Percentiles rank a stretch among this genome's conserved stretches.
Conservation (phyloP, 2,797 vertebrate genomes). For the Onychomys leucogaster region DNA sequence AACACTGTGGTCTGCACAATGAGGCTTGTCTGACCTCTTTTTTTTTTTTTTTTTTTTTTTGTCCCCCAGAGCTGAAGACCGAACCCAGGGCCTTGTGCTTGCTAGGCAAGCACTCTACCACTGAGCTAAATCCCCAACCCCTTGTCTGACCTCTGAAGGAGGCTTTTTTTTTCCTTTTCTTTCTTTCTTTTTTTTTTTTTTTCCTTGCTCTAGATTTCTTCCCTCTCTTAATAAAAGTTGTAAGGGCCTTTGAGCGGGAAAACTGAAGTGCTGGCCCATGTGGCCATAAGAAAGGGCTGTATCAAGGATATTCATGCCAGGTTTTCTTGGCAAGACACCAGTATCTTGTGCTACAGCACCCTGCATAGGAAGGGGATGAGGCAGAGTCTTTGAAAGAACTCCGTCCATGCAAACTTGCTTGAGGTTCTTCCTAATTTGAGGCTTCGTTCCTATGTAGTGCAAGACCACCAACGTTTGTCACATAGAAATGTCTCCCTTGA, state of each 20-base stretch:
- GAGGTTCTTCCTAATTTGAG: not conserved
- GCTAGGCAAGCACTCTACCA: no score
- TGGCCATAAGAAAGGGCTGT: not conserved
- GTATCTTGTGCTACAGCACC: not conserved
- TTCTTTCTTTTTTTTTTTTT: no score
- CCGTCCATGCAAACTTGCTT: not conserved
- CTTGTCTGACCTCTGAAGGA: not conserved
- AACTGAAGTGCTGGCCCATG: not conserved
- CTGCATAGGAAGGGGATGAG: not conserved
- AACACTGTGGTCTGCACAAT: not conserved
- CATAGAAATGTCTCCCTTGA: not conserved
- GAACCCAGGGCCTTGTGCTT: no score
- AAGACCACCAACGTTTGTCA: not conserved
- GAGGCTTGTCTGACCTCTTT: not conserved
- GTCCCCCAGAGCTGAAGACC: no score
- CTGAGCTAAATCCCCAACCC: no score
- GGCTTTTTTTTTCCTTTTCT: no score
- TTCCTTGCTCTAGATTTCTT: not conserved
- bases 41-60: no score
- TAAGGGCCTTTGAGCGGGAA: not conserved
- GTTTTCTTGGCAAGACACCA: not conserved
- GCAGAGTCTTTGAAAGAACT: not conserved
- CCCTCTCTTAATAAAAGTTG: not conserved
- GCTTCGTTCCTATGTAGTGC: not conserved
- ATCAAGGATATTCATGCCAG: no score